Base-by-base conservation (phyloP, 2,888 invertebrate genomes). In the Ennomos fuscantarius region DNA sequence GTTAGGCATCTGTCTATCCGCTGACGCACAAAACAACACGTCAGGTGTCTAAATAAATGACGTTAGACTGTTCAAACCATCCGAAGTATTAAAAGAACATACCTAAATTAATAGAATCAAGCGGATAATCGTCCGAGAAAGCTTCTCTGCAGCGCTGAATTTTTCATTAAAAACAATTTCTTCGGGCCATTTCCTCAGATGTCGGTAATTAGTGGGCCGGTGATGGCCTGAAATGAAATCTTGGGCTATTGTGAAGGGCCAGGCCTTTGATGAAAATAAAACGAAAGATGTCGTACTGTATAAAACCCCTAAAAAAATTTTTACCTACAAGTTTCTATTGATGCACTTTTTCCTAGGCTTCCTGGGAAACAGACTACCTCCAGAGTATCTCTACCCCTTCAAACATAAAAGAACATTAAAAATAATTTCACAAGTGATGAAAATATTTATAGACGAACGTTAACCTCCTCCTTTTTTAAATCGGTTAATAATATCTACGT, bases 91-190 rank as follows among this genome's bases (percentile, higher is more conserved):
- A 60, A 49, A 62, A 57, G 45, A 53, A 50, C 51, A 64, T 47
- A 35, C 39, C 42, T 50, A 50, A 55, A 51, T 57, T 48, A 56
- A 60, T 55, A 44, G 36, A 60, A 60, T 55, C 37, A 46, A 55
- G 58, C 51, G 34, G 36, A 39, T n/a, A 35, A 35, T 42, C n/a
- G 49, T 12, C 50, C n/a, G 36, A 52, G 15, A 46, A 45, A 53
- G 43, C 48, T 50, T 49, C 50, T 56, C 60, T 56, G 50, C 53
- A 54, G 44, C 54, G 57, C 55, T 65, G 81, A 72, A 81, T 82
- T 82, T 83, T 83, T 83, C 82, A 81, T 84, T 82, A 80, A 83
- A 83, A 82, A 82, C 82, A 83, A 82, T 83, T 80, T 77, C 78
- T 73, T 72, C 66, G 74, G 49, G 31, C 74, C 76, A 75, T 81